phyloP scores from a whole-genome alignment of 2,113 vertebrate genomes.

The Asarcornis scutulata region DNA sequence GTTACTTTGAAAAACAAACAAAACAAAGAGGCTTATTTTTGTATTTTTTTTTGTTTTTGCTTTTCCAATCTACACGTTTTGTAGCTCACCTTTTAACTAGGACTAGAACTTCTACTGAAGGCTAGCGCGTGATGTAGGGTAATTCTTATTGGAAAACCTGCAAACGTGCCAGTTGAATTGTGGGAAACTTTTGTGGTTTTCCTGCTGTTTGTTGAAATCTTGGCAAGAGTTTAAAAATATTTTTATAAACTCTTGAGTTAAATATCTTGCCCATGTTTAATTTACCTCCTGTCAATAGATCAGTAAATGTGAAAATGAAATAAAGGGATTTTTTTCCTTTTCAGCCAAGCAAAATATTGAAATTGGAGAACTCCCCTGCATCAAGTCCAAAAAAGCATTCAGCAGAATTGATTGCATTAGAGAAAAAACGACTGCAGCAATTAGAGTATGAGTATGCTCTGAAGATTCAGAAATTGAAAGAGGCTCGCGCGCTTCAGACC shows the following conservation, averaged over 20 bases:
- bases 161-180: background rate
- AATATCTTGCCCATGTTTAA: background rate
- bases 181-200: background rate
- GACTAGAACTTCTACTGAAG: background rate
- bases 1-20: background rate
- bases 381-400: slow-evolving; percentile 86
- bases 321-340: background rate
- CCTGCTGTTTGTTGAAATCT: background rate
- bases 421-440: slow-evolving; percentile 92
- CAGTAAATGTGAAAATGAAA: slow-evolving; percentile 16
- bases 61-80: background rate
- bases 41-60: background rate
- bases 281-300: background rate
- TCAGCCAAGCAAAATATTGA: slow-evolving; percentile 86
- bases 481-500: slow-evolving; percentile 85
- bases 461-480: slow-evolving; percentile 96
- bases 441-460: slow-evolving; percentile 95
- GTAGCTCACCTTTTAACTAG: background rate
- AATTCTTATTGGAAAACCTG: background rate
- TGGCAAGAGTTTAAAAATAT: background rate
- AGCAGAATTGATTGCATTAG: slow-evolving; percentile 89
- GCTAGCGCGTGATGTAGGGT: fast-evolving
- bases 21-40: background rate
- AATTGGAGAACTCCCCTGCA: slow-evolving; percentile 76
- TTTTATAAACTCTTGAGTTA: background rate